A percentile compares a stretch with the other conserved stretches of the same genome.
phyloP scores from a whole-genome alignment of 2,888 invertebrate genomes.

The Hypsopygia costalis region DNA sequence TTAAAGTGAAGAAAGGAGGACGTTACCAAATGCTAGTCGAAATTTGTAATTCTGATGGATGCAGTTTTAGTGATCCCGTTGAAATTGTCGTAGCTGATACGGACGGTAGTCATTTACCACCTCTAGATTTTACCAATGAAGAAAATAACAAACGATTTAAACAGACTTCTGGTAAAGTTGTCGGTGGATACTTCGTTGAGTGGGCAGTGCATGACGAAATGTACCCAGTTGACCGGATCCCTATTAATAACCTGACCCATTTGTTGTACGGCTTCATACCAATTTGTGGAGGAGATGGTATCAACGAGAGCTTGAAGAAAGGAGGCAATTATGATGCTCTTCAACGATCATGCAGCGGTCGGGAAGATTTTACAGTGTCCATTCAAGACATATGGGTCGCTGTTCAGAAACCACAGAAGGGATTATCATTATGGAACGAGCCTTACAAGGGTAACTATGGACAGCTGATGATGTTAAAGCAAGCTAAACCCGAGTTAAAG shows the following conservation, averaged over 20 bases:
- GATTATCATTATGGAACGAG: too few species aligned
- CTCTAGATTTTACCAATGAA: constrained; percentile 58
- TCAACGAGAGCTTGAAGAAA: constrained; percentile 72
- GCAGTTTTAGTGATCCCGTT: constrained; percentile 58
- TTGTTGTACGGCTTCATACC: constrained; percentile 72
- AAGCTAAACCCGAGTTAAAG: constrained; percentile 66
- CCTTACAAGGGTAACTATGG: constrained; percentile 76
- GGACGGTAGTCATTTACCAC: constrained; percentile 72
- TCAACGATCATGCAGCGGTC: constrained; percentile 71
- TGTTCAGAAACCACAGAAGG: too few species aligned
- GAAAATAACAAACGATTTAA: constrained; percentile 65
- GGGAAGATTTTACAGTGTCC: constrained; percentile 71
- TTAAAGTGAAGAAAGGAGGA: constrained; percentile 71
- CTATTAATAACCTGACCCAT: constrained; percentile 70
- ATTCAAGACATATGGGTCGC: constrained; percentile 77
- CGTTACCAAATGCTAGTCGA: constrained; percentile 66
- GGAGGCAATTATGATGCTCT: too few species aligned
- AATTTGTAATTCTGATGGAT: constrained; percentile 67
- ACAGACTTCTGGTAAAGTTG: constrained; percentile 70
- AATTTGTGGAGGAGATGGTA: constrained; percentile 73
- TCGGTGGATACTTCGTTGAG: constrained; percentile 71
- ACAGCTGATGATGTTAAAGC: constrained; percentile 71
- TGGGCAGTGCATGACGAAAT: constrained; percentile 75
- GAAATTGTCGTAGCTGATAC: constrained; percentile 72
- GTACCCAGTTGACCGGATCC: constrained; percentile 63